Evolutionary conservation across 2,113 vertebrate species (phyloP), one percentile per base, ranked within the genome.

Genomic region (Falcunculus frontatus): DNA sequence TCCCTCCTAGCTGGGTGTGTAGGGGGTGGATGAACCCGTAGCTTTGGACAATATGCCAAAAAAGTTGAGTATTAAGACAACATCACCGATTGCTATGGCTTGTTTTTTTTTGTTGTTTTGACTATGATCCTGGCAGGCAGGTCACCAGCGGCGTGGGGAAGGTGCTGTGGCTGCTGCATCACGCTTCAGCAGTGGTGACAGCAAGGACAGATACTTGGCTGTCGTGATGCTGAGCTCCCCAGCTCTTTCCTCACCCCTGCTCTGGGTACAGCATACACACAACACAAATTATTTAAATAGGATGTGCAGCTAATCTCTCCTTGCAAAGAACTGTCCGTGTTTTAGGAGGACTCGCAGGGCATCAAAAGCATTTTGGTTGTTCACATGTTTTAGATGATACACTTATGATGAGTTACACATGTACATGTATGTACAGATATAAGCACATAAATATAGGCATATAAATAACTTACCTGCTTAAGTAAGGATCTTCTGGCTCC

Each of bases 201-300:
- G n/a, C 1, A 1, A 69, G 83, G 72, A 56, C 55, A 83, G 44
- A 69, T 15, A 47, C 5, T 41, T 5, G 0, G 37, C 33, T 29
- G 53, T 19, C 6, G 0, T 50, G 67, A 72, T 0, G 0, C 18
- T 1, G 4, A 64, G 72, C 23, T 74, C n/a, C 30, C 9, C 2
- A 5, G 30, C 46, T 37, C 42, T 83, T 80, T 86, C 67, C 83
- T 90, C 80, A 80, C 8, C 20, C 32, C 55, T 35, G 55, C 26
- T 32, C 44, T n/a, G 20, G 20, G 55, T 11, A 64, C 35, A 35
- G 41, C 6, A 25, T 4, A 33, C 12, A 46, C 7, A 18, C 0
- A 0, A 17, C 29, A 50, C 44, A 69, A 77, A 29, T 23, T 33
- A 41, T 25, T 62, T 7, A 55, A 76, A 47, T 3, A 77, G 52